These are phyloP conservation scores for Bhutanitis thaidina DNA, from an alignment of 2,888 invertebrate species.

Conservation along the genomic window DNA sequence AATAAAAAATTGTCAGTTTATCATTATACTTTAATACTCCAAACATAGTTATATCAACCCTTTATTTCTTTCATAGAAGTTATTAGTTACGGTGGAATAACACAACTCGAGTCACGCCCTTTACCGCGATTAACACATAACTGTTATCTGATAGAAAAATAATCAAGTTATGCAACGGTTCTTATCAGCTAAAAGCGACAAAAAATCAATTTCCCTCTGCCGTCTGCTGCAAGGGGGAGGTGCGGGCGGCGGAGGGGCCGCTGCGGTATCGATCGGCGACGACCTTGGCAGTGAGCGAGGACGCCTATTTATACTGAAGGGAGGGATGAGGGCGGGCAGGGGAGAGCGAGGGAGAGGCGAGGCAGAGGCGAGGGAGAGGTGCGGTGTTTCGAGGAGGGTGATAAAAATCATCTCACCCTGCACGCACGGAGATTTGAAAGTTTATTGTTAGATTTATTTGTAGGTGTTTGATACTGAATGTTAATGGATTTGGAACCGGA, in stretches of 20 bases:
- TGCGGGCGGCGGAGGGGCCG: background rate
- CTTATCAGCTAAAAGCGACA: slow-evolving; percentile 10
- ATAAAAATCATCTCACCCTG: slow-evolving; percentile 16
- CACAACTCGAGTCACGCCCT: slow-evolving; percentile 1
- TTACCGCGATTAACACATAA: background rate
- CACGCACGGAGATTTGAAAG: slow-evolving; percentile 5
- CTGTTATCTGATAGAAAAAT: slow-evolving; percentile 11
- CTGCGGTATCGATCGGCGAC: slow-evolving; percentile 39
- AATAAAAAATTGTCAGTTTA: no score
- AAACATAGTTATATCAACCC: no score
- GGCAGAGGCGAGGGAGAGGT: slow-evolving; percentile 10
- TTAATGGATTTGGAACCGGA: background rate
- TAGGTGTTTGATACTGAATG: background rate
- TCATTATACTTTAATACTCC: no score
- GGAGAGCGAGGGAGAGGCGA: slow-evolving; percentile 8
- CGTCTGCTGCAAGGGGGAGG: background rate
- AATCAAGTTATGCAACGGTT: slow-evolving; percentile 8
- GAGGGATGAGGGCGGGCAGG: slow-evolving; percentile 9
- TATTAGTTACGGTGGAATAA: no score
- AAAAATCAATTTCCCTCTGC: slow-evolving; percentile 12
- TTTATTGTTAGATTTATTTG: background rate
- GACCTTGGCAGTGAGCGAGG: slow-evolving; percentile 68
- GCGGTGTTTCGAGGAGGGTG: slow-evolving; percentile 1
- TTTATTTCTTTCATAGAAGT: no score
- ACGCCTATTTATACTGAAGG: slow-evolving; percentile 50